Evolutionary conservation across 1,140 invertebrate species (phyloP).

Genomic region (Asbolus verrucosus): DNA sequence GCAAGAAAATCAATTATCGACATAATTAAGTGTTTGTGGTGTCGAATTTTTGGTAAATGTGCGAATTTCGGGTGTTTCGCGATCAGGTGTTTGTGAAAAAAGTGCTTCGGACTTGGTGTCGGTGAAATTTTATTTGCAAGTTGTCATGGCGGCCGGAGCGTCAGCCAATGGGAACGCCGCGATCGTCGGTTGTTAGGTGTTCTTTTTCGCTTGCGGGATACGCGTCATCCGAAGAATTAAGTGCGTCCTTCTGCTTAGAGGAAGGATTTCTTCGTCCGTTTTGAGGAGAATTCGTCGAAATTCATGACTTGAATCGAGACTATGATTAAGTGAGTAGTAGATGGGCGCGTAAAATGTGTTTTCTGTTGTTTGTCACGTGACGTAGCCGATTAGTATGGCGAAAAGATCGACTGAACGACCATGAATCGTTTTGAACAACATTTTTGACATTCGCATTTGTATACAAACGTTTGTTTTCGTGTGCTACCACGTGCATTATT

Average conservation of each 20-base stretch:
- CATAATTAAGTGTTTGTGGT: conserved; percentile 42
- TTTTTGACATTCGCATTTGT: conserved; percentile 73
- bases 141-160: conserved; percentile 73
- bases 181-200: conserved; percentile 69
- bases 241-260: conserved; percentile 64
- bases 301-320: conserved; percentile 8
- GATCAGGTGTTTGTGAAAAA: conserved; percentile 18
- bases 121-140: conserved; percentile 62
- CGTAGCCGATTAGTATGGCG: conserved; percentile 71
- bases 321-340: conserved; percentile 11
- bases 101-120: conserved; percentile 7
- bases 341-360: conserved; percentile 62
- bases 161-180: conserved; percentile 72
- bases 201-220: conserved; percentile 67
- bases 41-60: conserved; percentile 46
- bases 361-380: conserved; percentile 71
- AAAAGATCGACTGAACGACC: conserved; percentile 70
- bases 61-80: not conserved
- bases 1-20: conserved; percentile 54
- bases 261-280: conserved; percentile 45
- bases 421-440: conserved; percentile 68
- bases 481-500: conserved; percentile 65
- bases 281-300: not conserved
- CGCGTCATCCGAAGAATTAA: conserved; percentile 72
- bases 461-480: conserved; percentile 71